Conservation (phyloP, 1,140 invertebrate genomes). For the Scaptomyza hsui region DNA sequence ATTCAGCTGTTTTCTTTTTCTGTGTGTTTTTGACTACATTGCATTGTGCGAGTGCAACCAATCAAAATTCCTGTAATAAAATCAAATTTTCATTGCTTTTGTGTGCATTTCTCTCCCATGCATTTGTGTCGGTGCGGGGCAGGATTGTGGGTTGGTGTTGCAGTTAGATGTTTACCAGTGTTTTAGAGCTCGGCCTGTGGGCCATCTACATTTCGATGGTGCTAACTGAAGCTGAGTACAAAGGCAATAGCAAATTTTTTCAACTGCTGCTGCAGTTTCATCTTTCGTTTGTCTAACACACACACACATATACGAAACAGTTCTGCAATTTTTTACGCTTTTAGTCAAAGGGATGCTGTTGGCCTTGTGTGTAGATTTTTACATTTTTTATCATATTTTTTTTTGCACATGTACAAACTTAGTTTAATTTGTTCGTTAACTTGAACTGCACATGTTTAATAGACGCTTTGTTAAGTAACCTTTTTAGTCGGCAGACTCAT, state of each 20-base stretch:
- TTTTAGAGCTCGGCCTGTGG: conserved; percentile 30
- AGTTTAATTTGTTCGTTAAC: background rate
- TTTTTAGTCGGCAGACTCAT: no score
- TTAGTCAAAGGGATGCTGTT: conserved; percentile 66
- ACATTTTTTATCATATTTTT: conserved; percentile 20
- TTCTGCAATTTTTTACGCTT: conserved; percentile 45
- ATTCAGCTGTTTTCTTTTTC: background rate
- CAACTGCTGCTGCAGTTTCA: conserved; percentile 60
- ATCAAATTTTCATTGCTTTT: conserved; percentile 80
- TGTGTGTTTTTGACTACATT: conserved; percentile 4
- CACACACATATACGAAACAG: background rate
- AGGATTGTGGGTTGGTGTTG: conserved; percentile 1
- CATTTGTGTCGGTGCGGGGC: background rate
- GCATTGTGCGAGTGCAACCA: conserved; percentile 69
- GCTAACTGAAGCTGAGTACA: conserved; percentile 61
- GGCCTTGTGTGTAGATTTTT: conserved; percentile 61
- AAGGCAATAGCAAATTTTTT: conserved; percentile 65
- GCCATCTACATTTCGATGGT: conserved; percentile 41
- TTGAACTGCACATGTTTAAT: background rate
- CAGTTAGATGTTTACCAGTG: conserved; percentile 37
- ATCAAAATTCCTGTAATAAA: conserved; percentile 82
- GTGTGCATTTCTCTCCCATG: conserved; percentile 59
- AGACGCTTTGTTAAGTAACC: no score
- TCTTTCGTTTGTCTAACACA: conserved; percentile 63
- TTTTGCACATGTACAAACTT: background rate